Percentiles rank a stretch among this genome's conserved stretches.
phyloP scores from a whole-genome alignment of 2,113 vertebrate genomes.

The Camelus dromedarius region DNA sequence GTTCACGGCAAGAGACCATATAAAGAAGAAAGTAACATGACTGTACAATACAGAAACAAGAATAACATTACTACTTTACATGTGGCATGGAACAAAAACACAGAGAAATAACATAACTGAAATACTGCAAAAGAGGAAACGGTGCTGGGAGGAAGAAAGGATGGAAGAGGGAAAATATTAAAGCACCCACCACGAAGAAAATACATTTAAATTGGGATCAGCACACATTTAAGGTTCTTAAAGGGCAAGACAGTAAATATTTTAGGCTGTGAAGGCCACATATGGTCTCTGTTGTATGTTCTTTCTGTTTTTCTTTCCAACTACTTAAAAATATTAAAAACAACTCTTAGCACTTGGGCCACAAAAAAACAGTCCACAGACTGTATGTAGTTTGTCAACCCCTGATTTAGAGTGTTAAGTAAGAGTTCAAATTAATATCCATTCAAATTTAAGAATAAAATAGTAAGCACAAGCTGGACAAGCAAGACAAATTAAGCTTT shows the following conservation, averaged over 20 bases:
- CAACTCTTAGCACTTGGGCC: background rate
- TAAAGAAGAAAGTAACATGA: conserved; percentile 18
- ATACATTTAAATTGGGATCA: background rate
- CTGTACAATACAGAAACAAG: background rate
- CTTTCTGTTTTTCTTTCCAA: background rate
- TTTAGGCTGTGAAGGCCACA: background rate
- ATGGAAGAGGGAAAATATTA: background rate
- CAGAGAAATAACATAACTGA: background rate
- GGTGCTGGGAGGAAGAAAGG: background rate
- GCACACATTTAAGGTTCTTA: background rate
- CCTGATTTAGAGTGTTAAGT: background rate
- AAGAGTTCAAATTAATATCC: conserved; percentile 9
- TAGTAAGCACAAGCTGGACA: background rate
- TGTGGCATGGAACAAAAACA: conserved; percentile 35
- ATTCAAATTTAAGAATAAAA: conserved; percentile 57
- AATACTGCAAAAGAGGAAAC: background rate
- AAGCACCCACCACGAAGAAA: background rate
- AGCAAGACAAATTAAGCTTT: background rate
- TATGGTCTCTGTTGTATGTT: background rate
- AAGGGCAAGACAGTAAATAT: background rate
- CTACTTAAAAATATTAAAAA: conserved; percentile 33
- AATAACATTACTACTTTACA: background rate
- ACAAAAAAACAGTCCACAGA: background rate
- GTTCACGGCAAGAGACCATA: conserved; percentile 1
- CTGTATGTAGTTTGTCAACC: background rate